Evolutionary conservation across 2,113 vertebrate genomes (phyloP).

Genomic region (Australoheros scitulus): DNA sequence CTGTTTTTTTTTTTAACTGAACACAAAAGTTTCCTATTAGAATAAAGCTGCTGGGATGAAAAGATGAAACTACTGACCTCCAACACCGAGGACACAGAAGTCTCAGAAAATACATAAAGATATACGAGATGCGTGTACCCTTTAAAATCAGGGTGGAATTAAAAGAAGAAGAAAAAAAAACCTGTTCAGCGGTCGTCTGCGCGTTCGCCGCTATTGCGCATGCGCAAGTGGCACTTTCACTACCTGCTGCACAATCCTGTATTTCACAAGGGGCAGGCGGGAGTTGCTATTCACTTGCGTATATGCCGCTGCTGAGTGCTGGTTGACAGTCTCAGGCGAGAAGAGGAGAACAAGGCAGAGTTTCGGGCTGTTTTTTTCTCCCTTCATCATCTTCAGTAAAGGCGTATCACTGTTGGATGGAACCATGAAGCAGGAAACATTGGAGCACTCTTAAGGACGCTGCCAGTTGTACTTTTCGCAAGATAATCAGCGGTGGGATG

Average conservation of each 20-base stretch:
- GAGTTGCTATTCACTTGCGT: conserved; percentile 76
- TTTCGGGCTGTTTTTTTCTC: neutral
- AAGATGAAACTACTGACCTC: neutral
- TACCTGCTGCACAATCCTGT: conserved; percentile 79
- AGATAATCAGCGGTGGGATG: conserved; percentile 67
- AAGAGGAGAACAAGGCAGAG: conserved; percentile 52
- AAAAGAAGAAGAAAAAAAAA: neutral
- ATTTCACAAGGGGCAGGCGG: conserved; percentile 81
- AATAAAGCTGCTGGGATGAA: neutral
- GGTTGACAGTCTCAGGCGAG: conserved; percentile 64
- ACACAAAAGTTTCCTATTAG: neutral
- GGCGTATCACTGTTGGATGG: conserved; percentile 53
- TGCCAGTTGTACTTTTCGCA: conserved; percentile 51
- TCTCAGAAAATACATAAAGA: neutral
- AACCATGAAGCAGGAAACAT: conserved; percentile 68
- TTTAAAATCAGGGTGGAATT: conserved; percentile 63
- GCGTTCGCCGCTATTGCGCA: conserved; percentile 67
- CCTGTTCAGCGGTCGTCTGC: conserved; percentile 26
- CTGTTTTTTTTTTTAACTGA: neutral
- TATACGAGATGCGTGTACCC: conserved; percentile 12
- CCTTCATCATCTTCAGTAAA: conserved; percentile 18
- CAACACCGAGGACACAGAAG: neutral
- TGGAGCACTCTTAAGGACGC: conserved; percentile 62
- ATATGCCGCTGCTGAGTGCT: conserved; percentile 63
- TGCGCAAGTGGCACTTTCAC: conserved; percentile 75